Base-by-base conservation (phyloP, 1,140 invertebrate genomes). In the Aphelinus certus region DNA sequence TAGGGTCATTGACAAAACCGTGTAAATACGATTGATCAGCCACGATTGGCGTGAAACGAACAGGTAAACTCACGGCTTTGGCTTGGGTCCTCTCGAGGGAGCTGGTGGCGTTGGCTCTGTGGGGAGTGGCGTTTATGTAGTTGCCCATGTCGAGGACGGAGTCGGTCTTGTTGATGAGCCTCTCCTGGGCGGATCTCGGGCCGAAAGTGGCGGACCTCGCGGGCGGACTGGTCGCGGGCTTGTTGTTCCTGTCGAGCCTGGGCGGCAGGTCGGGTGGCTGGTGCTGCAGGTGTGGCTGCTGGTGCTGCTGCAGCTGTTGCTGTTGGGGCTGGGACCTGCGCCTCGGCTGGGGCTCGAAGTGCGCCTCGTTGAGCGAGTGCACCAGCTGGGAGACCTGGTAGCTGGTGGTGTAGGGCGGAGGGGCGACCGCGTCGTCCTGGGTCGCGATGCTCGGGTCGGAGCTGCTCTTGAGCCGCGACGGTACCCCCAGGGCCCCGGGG, bases 391-490 rank as follows among this genome's bases (percentile, higher is more conserved):
- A 76, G 77, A 86, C 84, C 83, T 83, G 92, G 90, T 90, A 90
- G 70, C 84, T 90, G 7, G 88, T 87, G 65, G 89, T 89, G 62
- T 92, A 89, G 0, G 89, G 89, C 7, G 89, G 89, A 7, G 86
- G 86, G 0, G 86, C 88, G n/a, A 85, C 82, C 9, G 87, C 84
- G 74, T 91, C 91, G 49, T 91, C 90, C 80, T 92, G 90, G 49
- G 93, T 94, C 48, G 93, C 93, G 66, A 95, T 92, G 83, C 93
- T 94, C 51, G 96, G 95, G 89, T 97, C 96, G 61, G 95, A 96
- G 79, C 94, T 96, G 78, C 95, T 95, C 83, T 96, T 95, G 78
- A 94, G 90, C 81, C 93, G 90, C 82, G 91, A 89, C 73, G 91
- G 92, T 84, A 90, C 88, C 79, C 89, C 90, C 80, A 88, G 85